These are phyloP conservation scores for Steinernema carpocapsae DNA, from an alignment of 2,888 invertebrate genomes.

Conservation along the genomic window DNA sequence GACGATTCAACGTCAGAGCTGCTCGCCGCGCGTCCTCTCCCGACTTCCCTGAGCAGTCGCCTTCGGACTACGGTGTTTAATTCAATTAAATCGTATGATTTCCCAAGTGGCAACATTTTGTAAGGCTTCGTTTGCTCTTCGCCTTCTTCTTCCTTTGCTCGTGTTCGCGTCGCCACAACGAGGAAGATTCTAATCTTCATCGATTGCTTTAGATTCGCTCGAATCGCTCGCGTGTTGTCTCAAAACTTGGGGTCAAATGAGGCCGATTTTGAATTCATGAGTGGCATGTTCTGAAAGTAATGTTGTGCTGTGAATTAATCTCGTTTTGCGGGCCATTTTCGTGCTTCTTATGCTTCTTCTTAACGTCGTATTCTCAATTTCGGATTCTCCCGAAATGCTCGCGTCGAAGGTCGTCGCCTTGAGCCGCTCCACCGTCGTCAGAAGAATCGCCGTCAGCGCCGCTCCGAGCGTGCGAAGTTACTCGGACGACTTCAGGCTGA, in stretches of 20 bases:
- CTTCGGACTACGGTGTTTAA: background rate
- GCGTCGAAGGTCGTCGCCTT: constrained; percentile 23
- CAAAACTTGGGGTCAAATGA: too few species aligned
- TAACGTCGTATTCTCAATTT: background rate
- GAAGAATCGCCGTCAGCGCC: background rate
- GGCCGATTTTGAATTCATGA: too few species aligned
- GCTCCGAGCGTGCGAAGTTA: background rate
- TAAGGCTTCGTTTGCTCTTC: too few species aligned
- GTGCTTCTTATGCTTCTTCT: too few species aligned
- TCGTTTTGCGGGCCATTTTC: too few species aligned
- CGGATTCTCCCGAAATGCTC: background rate
- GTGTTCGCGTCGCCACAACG: background rate
- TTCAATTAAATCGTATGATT: constrained; percentile 30
- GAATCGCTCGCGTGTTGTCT: too few species aligned
- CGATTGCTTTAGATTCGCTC: too few species aligned
- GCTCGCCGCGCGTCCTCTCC: too few species aligned
- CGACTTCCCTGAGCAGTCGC: background rate
- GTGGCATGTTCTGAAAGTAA: too few species aligned
- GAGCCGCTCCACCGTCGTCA: background rate
- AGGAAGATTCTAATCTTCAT: background rate
- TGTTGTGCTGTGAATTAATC: too few species aligned
- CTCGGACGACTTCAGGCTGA: constrained; percentile 62
- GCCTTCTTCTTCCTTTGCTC: too few species aligned
- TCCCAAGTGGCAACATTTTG: constrained; percentile 5
- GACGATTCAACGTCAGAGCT: too few species aligned